Percentiles rank a stretch among this genome's conserved stretches.
Evolutionary conservation across 2,113 vertebrate genomes (phyloP).

Genomic region (Cyprinodon tularosa): DNA sequence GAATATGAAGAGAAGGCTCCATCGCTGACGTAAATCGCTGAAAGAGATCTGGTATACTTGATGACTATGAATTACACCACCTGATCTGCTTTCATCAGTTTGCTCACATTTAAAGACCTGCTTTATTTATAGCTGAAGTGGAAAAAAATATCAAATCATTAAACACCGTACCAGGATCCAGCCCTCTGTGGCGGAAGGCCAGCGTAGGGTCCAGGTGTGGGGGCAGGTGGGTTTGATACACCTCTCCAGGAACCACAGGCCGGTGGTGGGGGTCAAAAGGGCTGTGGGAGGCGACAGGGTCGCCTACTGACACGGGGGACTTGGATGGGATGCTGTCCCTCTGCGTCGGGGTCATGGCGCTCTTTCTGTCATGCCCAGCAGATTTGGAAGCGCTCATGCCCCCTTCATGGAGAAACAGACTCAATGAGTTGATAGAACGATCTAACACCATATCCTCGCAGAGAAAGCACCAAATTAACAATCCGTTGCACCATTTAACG

Average conservation of each 20-base stretch:
- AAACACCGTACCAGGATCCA: constrained; percentile 87
- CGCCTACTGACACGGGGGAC: constrained; percentile 90
- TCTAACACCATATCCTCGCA: neutral
- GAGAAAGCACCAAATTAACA: constrained; percentile 4
- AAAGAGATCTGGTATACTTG: constrained; percentile 33
- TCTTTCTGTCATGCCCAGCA: constrained; percentile 91
- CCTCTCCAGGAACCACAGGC: constrained; percentile 84
- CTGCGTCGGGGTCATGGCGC: constrained; percentile 90
- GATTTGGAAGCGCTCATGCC: constrained; percentile 87
- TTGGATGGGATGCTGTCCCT: constrained; percentile 91
- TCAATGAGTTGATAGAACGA: constrained; percentile 5
- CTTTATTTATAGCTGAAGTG: neutral
- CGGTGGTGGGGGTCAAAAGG: constrained; percentile 94
- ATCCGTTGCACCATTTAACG: neutral
- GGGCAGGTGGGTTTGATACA: constrained; percentile 89
- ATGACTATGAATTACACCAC: constrained; percentile 44
- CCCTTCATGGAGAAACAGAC: constrained; percentile 70
- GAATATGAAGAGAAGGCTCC: constrained; percentile 48
- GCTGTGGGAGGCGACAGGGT: constrained; percentile 88
- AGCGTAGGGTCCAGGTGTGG: constrained; percentile 90
- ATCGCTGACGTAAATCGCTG: constrained; percentile 54
- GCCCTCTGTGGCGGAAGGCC: constrained; percentile 90
- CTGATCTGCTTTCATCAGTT: constrained; percentile 23
- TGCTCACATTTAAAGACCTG: constrained; percentile 14
- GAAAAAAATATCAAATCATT: neutral